These are phyloP conservation scores for Drosophila guanche DNA, from an alignment of 1,140 invertebrate genomes.

Conservation along the genomic window DNA sequence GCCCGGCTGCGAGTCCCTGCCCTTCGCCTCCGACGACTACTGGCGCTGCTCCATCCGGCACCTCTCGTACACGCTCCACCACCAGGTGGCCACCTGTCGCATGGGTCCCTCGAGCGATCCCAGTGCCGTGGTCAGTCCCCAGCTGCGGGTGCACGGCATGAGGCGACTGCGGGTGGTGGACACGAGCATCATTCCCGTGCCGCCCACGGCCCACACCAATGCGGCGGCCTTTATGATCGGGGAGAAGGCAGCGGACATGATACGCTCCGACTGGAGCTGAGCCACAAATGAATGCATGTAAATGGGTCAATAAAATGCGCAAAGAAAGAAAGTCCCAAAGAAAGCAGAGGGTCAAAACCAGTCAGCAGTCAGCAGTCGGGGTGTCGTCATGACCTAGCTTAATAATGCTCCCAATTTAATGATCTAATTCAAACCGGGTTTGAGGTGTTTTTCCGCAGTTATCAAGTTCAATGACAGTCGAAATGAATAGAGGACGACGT, in stretches of 20 bases:
- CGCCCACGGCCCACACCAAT: conserved; percentile 89
- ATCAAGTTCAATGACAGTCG: conserved; percentile 51
- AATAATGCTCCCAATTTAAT: conserved; percentile 25
- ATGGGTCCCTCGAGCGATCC: conserved; percentile 90
- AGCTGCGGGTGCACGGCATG: conserved; percentile 90
- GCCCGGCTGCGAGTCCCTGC: conserved; percentile 85
- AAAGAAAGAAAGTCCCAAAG: conserved; percentile 39
- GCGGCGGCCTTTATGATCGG: conserved; percentile 92
- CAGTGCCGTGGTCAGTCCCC: conserved; percentile 89
- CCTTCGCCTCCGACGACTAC: conserved; percentile 88
- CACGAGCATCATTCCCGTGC: conserved; percentile 89
- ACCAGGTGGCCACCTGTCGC: conserved; percentile 89
- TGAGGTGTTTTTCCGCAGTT: conserved; percentile 3
- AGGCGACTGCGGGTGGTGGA: conserved; percentile 89
- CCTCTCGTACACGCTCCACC: conserved; percentile 87
- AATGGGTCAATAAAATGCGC: conserved; percentile 64
- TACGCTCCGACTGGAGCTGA: conserved; percentile 86
- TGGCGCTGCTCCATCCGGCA: conserved; percentile 89
- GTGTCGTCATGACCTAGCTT: conserved; percentile 58
- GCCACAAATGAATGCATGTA: conserved; percentile 12
- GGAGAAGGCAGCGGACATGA: conserved; percentile 93
- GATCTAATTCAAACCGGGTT: conserved; percentile 9
- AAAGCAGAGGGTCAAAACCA: conserved; percentile 9
- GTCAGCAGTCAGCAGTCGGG: not conserved
- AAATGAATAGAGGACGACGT: not conserved